A percentile compares a stretch with the other conserved stretches of the same genome.
phyloP scores from a whole-genome alignment of 2,888 invertebrate genomes.

The Ochropacha duplaris region DNA sequence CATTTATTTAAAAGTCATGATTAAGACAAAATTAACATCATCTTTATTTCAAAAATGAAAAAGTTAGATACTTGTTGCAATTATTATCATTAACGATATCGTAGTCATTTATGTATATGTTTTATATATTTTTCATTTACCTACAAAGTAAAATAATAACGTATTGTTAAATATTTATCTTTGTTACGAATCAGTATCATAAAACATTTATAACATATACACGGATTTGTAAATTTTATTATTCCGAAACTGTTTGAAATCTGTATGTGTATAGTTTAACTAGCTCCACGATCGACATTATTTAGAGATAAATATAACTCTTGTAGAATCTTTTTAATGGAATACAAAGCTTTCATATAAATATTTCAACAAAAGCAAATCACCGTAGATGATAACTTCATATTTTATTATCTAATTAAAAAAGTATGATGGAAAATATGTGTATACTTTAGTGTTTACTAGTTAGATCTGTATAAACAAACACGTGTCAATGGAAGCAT shows the following conservation, averaged over 20 bases:
- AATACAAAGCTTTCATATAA: constrained; percentile 21
- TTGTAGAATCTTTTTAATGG: constrained; percentile 8
- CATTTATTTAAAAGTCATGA: constrained; percentile 80
- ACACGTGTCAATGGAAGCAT: constrained; percentile 43
- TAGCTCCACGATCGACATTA: not conserved
- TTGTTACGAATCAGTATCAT: constrained; percentile 15
- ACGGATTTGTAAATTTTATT: not conserved
- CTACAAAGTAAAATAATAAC: constrained; percentile 29
- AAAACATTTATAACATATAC: constrained; percentile 7
- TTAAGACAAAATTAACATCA: constrained; percentile 75
- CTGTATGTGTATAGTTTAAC: not conserved
- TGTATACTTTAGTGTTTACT: constrained; percentile 12
- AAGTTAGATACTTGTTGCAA: constrained; percentile 47
- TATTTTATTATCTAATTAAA: constrained; percentile 11
- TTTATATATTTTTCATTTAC: constrained; percentile 31
- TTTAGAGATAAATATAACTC: not conserved
- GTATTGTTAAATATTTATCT: constrained; percentile 17
- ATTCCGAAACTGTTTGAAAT: not conserved
- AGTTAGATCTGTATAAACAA: constrained; percentile 43
- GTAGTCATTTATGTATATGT: constrained; percentile 30
- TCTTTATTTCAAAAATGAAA: constrained; percentile 69
- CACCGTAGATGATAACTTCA: not conserved
- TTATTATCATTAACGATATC: constrained; percentile 41
- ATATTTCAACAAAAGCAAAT: constrained; percentile 6
- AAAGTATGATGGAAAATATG: constrained; percentile 17